Conservation (phyloP, 2,888 invertebrate genomes). For the Abrostola tripartita region DNA sequence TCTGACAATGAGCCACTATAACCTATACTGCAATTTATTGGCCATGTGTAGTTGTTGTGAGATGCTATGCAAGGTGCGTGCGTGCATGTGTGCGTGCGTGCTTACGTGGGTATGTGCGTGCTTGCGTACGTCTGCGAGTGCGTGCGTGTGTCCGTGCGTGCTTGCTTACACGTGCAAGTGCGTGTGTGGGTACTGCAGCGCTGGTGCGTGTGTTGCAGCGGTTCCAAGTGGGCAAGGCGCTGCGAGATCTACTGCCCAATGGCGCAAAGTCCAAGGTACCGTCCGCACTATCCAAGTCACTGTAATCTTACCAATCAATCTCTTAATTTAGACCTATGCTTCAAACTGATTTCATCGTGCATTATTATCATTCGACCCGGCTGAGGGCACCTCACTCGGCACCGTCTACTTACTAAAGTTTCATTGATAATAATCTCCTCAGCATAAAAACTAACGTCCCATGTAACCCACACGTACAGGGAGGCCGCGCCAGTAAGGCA, state of each 20-base stretch:
- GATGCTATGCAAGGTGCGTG: constrained; percentile 10
- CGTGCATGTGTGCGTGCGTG: constrained; percentile 23
- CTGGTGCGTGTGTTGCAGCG: constrained; percentile 79
- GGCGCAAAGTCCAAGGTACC: constrained; percentile 78
- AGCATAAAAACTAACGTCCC: too few species aligned
- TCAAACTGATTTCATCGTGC: too few species aligned
- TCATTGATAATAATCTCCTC: too few species aligned
- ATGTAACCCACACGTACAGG: too few species aligned
- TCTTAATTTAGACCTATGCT: neutral
- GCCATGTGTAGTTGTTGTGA: constrained; percentile 7
- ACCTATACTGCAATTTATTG: neutral
- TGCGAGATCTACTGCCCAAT: constrained; percentile 76
- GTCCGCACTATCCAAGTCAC: constrained; percentile 10
- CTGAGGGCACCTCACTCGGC: too few species aligned
- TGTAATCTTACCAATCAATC: neutral
- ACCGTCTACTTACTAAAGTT: too few species aligned
- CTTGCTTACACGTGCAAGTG: neutral
- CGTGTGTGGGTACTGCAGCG: constrained; percentile 54
- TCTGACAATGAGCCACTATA: neutral
- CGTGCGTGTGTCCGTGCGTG: constrained; percentile 7
- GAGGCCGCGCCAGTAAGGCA: too few species aligned
- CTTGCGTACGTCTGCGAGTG: neutral
- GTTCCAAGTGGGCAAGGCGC: constrained; percentile 71
- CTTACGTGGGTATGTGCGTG: constrained; percentile 19
- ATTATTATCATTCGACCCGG: too few species aligned